Conservation (phyloP, 2,113 vertebrate species). For the Plectropomus leopardus region DNA sequence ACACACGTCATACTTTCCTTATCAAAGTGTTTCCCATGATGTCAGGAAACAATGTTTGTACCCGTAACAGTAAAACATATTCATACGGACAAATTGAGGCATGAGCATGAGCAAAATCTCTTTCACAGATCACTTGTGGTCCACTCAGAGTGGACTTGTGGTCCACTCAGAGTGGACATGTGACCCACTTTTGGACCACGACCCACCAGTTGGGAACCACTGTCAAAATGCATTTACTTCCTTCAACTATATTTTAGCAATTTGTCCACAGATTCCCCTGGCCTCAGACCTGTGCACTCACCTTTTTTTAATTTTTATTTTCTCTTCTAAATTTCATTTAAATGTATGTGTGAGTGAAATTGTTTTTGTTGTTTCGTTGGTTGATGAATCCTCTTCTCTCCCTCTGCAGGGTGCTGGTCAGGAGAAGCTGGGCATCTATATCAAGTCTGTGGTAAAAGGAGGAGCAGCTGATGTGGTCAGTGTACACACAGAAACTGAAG, state of each 20-base stretch:
- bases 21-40: background rate
- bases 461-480: conserved; percentile 96
- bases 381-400: background rate
- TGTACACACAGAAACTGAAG: background rate
- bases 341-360: background rate
- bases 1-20: background rate
- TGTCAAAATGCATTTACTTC: too few relatives aligned
- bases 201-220: too few relatives aligned
- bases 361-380: background rate
- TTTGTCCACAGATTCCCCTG: background rate
- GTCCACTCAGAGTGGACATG: background rate
- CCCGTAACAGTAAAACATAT: background rate
- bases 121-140: background rate
- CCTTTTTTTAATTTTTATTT: too few relatives aligned
- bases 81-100: too few relatives aligned
- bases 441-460: conserved; percentile 98
- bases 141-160: too few relatives aligned
- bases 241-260: too few relatives aligned
- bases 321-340: background rate
- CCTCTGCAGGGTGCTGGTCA: conserved; percentile 93
- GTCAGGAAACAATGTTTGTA: background rate
- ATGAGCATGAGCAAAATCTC: too few relatives aligned
- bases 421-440: conserved; percentile 98
- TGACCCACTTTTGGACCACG: background rate
- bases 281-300: background rate